phyloP scores from a whole-genome alignment of 2,888 invertebrate genomes.

The Erebia ligea region DNA sequence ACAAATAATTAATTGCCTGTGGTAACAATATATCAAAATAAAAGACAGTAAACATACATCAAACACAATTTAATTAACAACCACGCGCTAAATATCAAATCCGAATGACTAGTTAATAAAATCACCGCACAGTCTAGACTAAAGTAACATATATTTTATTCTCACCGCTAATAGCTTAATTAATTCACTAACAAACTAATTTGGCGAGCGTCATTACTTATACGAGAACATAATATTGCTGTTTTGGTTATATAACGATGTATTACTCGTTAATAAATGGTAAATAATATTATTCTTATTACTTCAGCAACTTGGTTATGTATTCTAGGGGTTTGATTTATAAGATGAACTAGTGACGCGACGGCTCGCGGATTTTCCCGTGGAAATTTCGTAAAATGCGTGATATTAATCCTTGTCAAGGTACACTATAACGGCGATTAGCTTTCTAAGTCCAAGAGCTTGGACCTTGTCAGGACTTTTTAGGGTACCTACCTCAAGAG shows the following conservation, averaged over 20 bases:
- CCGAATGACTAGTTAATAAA: conserved; percentile 6
- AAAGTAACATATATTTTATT: conserved; percentile 1
- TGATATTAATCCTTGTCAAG: no score
- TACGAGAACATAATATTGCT: conserved; percentile 4
- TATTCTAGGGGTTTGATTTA: no score
- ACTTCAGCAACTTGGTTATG: no score
- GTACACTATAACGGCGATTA: no score
- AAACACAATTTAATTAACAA: neutral
- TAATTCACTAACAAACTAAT: conserved; percentile 12
- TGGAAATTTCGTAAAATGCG: no score
- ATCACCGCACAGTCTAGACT: conserved; percentile 2
- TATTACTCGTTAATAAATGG: conserved; percentile 1
- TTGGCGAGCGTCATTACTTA: conserved; percentile 19
- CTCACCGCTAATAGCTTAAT: conserved; percentile 16
- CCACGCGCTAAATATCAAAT: neutral
- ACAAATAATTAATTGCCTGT: neutral
- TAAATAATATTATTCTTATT: neutral
- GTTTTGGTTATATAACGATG: conserved; percentile 2
- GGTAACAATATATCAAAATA: neutral
- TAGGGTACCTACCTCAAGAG: no score
- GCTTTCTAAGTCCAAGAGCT: no score
- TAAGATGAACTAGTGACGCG: no score
- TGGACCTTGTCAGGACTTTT: no score
- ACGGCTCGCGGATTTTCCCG: no score
- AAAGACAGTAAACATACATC: neutral